A percentile compares a stretch with the other conserved stretches of the same genome.
Evolutionary conservation across 2,888 invertebrate genomes (phyloP).

Genomic region (Crepidodera aurea): DNA sequence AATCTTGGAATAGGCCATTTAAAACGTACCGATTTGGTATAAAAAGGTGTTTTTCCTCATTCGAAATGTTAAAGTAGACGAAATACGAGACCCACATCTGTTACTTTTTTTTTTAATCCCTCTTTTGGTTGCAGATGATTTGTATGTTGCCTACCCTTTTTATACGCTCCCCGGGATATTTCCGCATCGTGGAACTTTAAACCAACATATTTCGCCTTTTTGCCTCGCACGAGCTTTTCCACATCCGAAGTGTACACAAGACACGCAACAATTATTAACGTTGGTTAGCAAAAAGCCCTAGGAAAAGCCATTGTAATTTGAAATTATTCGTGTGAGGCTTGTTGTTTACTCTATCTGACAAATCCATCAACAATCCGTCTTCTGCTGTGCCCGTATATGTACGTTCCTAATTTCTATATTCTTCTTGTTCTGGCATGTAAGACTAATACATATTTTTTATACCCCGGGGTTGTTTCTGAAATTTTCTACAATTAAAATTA

Average conservation of each 20-base stretch:
- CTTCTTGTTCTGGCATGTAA: too few species aligned
- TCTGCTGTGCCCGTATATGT: neutral
- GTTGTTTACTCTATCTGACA: neutral
- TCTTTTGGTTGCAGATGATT: constrained; percentile 51
- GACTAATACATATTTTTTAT: too few species aligned
- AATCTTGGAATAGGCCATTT: constrained; percentile 10
- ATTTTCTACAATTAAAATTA: too few species aligned
- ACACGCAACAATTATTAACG: constrained; percentile 33
- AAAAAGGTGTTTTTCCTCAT: constrained; percentile 32
- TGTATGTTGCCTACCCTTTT: constrained; percentile 53
- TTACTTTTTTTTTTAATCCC: constrained; percentile 53
- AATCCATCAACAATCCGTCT: neutral
- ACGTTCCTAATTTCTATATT: too few species aligned
- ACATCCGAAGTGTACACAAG: constrained; percentile 32
- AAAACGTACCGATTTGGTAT: constrained; percentile 26
- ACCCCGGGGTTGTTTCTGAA: too few species aligned
- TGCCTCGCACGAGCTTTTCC: constrained; percentile 32
- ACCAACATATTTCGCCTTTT: constrained; percentile 50
- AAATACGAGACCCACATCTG: constrained; percentile 51
- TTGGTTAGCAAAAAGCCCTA: constrained; percentile 6
- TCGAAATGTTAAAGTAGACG: constrained; percentile 44
- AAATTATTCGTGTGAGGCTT: constrained; percentile 15
- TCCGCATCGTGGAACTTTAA: constrained; percentile 54
- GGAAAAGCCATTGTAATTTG: constrained; percentile 4
- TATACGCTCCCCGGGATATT: constrained; percentile 51